Evolutionary conservation across 2,113 vertebrate genomes (phyloP).

Genomic region (Triplophysa dalaica): DNA sequence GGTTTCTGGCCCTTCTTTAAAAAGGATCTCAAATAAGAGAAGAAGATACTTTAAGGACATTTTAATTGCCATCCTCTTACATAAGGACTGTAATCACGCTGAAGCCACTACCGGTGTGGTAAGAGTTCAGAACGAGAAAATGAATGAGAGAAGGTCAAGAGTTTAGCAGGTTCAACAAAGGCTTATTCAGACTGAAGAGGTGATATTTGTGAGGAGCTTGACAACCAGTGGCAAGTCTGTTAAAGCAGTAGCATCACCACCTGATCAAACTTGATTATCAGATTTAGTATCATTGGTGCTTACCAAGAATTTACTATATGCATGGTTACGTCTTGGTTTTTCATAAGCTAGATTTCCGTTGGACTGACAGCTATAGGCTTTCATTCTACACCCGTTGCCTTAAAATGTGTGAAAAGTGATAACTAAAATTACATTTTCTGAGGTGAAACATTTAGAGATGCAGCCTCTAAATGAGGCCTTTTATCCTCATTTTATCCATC

Average conservation of each 20-base stretch:
- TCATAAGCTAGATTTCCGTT: too few relatives aligned
- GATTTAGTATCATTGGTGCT: neutral
- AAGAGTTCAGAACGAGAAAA: neutral
- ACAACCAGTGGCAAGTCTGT: neutral
- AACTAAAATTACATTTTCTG: too few relatives aligned
- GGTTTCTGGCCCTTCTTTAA: neutral
- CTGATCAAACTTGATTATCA: neutral
- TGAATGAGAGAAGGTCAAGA: constrained; percentile 16
- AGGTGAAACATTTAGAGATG: too few relatives aligned
- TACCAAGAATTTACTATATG: too few relatives aligned
- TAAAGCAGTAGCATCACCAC: neutral
- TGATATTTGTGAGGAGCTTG: neutral
- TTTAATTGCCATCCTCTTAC: constrained; percentile 38
- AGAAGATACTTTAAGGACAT: constrained; percentile 25
- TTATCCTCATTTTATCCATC: too few relatives aligned
- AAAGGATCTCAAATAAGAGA: neutral
- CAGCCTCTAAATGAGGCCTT: too few relatives aligned
- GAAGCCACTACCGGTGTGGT: neutral
- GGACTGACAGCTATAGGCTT: too few relatives aligned
- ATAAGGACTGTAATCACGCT: constrained; percentile 25
- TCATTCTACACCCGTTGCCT: too few relatives aligned
- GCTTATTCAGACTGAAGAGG: neutral
- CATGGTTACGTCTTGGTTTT: too few relatives aligned
- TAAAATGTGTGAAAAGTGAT: too few relatives aligned
- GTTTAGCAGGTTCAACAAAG: neutral